These are phyloP conservation scores for Brachyopa scutellaris DNA, from an alignment of 2,888 invertebrate species.

Conservation along the genomic window DNA sequence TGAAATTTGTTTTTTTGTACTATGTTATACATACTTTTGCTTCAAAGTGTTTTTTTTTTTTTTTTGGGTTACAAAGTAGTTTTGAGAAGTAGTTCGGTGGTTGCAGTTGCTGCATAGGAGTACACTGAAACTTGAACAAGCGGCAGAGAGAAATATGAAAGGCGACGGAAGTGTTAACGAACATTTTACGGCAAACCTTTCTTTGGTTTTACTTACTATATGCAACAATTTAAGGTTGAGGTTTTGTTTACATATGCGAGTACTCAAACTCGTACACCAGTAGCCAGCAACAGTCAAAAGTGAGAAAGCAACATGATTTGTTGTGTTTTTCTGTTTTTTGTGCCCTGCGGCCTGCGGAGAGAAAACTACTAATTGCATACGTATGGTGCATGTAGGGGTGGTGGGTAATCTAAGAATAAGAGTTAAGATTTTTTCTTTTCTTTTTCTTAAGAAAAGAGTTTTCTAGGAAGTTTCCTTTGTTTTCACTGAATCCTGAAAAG, in stretches of 20 bases:
- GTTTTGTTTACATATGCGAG: constrained; percentile 29
- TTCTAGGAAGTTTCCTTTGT: background rate
- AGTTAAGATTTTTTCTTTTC: too few species aligned
- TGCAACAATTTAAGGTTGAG: constrained; percentile 56
- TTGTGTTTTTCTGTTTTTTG: background rate
- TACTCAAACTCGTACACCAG: too few species aligned
- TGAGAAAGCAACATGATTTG: background rate
- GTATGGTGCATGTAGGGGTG: constrained; percentile 1
- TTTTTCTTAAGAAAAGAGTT: background rate
- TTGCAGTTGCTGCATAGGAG: too few species aligned
- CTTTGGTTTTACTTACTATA: constrained; percentile 39
- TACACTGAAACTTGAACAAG: constrained; percentile 31
- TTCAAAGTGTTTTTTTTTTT: background rate
- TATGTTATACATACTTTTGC: background rate
- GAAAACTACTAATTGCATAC: constrained; percentile 19
- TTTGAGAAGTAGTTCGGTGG: constrained; percentile 32
- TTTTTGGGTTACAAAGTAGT: constrained; percentile 50
- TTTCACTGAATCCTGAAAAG: background rate
- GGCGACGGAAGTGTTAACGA: constrained; percentile 46
- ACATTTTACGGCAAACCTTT: constrained; percentile 48
- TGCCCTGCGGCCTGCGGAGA: constrained; percentile 8
- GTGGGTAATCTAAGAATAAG: constrained; percentile 37
- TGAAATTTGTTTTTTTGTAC: constrained; percentile 1
- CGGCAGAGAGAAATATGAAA: constrained; percentile 7
- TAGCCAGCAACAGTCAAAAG: constrained; percentile 27